Percentiles rank a stretch among this genome's conserved stretches.
These are phyloP conservation scores for Temnothorax ravouxi DNA, from an alignment of 2,888 invertebrate genomes.

Conservation along the genomic window DNA sequence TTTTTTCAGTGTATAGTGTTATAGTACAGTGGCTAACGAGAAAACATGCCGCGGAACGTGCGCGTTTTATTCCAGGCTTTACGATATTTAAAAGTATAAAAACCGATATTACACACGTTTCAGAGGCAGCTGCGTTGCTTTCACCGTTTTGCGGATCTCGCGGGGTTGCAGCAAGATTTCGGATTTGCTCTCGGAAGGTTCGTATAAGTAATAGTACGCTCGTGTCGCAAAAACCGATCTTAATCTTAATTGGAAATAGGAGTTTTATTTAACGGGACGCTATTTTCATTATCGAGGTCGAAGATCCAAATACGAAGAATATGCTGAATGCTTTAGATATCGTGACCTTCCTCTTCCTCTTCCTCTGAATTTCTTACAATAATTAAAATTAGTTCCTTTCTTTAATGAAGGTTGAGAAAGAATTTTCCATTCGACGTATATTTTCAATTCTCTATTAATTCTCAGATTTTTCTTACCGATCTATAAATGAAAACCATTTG, in stretches of 20 bases:
- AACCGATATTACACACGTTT: conserved; percentile 53
- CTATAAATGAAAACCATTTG: neutral
- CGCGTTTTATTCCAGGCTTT: neutral
- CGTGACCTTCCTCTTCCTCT: neutral
- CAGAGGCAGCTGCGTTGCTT: conserved; percentile 90
- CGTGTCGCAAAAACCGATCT: neutral
- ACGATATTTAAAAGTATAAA: conserved; percentile 45
- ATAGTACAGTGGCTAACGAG: conserved; percentile 13
- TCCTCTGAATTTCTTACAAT: neutral
- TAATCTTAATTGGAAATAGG: conserved; percentile 1
- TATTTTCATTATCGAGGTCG: conserved; percentile 2
- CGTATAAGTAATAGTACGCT: conserved; percentile 60
- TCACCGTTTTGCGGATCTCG: conserved; percentile 93
- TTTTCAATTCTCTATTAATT: neutral
- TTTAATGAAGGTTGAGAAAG: neutral
- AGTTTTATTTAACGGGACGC: neutral
- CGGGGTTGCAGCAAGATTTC: conserved; percentile 89
- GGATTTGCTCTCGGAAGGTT: conserved; percentile 90
- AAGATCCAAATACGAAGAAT: neutral
- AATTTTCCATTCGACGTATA: neutral
- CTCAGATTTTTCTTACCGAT: neutral
- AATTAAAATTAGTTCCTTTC: neutral
- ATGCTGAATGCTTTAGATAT: neutral
- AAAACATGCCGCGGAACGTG: neutral
- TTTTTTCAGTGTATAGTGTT: too few relatives aligned